Evolutionary conservation across 2,113 vertebrate species (phyloP), one percentile per base, ranked within the genome.

Genomic region (Microcebus lehilahytsara): DNA sequence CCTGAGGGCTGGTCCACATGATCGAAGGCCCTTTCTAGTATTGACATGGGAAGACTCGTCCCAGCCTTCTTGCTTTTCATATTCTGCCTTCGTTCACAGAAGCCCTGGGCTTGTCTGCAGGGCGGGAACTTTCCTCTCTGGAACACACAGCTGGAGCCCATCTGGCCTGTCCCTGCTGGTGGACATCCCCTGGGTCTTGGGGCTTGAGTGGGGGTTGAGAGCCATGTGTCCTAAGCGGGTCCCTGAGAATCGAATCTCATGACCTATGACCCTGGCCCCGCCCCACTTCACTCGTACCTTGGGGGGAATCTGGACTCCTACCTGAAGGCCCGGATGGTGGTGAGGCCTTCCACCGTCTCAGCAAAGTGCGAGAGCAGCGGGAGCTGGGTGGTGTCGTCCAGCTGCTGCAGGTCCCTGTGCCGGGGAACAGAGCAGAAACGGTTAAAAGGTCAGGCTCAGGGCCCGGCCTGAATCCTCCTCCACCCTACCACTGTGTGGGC

Each of bases 261-360:
- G 72, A 62, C 53, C 60, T 23, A 32, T 72, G 84, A 80, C 79
- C 14, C 20, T 3, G 23, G n/a, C 22, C 49, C 13, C 4, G 32
- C 10, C 27, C 51, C 0, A 6, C 23, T 30, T 14, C 58, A 60
- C 14, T 37, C 64, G 3, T 5, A 22, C 13, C 27, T 19, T 0
- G 7, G 53, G n/a, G 64, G 66, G 71, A 58, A 32, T 71, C 40
- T 64, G 49, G 71, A 27, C 14, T 32, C 9, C 3, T 98, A 99
- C 99, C 99, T 99, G 98, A 99, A 99, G 83, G 99, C 99, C 94
- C 99, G 98, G 91, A 99, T 99, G 67, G 99, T 99, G 86, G 99
- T 99, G 94, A 99, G 99, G 40, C 99, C 99, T 97, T 99, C 99
- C 90, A 99, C 99, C 0, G 99, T 99, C 98, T 99, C 99, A 46